These are phyloP conservation scores for Pelagia noctiluca DNA, from an alignment of 30 jellyfish, hydroid and myxozoan species.

Conservation along the genomic window DNA sequence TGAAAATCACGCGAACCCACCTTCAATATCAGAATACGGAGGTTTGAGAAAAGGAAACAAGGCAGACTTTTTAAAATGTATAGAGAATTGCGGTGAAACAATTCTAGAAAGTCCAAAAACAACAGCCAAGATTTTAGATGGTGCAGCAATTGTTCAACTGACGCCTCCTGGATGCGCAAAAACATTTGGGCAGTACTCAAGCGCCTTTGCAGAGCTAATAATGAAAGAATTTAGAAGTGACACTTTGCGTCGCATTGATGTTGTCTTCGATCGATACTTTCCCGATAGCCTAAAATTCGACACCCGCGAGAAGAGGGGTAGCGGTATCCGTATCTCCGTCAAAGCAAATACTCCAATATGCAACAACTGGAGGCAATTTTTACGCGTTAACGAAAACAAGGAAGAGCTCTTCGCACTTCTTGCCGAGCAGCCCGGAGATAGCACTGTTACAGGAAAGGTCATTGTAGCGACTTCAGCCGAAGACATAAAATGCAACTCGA, in stretches of 20 bases:
- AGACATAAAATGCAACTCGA: constrained; percentile 4
- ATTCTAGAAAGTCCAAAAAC: too few species aligned
- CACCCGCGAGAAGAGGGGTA: constrained; percentile 43
- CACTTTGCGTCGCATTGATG: too few species aligned
- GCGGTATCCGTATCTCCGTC: constrained; percentile 23
- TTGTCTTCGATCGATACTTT: constrained; percentile 5
- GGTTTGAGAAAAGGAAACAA: constrained; percentile 39
- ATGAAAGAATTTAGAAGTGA: too few species aligned
- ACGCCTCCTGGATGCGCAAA: background rate
- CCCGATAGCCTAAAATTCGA: background rate
- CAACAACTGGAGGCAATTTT: constrained; percentile 25
- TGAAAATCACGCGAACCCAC: constrained; percentile 38
- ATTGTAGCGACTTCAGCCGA: constrained; percentile 34
- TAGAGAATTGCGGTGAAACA: background rate
- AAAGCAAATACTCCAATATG: constrained; percentile 18
- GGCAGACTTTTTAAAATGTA: constrained; percentile 15
- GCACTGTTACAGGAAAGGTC: constrained; percentile 8
- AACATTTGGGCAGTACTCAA: too few species aligned
- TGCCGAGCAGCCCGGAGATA: background rate
- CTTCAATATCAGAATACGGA: constrained; percentile 39
- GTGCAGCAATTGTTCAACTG: background rate
- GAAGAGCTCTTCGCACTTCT: constrained; percentile 41
- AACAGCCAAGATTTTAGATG: too few species aligned
- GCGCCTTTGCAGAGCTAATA: too few species aligned
- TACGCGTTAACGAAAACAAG: constrained; percentile 25